phyloP scores from a whole-genome alignment of 1,140 invertebrate genomes.

The Diorhabda elongata region DNA sequence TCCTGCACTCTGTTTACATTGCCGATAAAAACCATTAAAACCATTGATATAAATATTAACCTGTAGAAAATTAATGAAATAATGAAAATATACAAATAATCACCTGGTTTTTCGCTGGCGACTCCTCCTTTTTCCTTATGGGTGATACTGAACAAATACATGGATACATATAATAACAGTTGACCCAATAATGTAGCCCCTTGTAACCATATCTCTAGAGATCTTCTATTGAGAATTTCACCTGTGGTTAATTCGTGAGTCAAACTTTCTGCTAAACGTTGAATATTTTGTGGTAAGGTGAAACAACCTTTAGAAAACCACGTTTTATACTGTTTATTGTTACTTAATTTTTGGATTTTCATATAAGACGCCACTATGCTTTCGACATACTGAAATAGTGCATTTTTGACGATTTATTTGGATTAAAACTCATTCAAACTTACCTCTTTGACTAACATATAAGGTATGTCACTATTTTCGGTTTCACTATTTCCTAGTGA shows the following conservation, averaged over 20 bases:
- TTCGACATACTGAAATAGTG: conserved; percentile 52
- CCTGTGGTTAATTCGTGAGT: conserved; percentile 40
- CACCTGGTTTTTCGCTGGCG: conserved; percentile 19
- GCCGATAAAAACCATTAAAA: no score
- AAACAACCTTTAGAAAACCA: conserved; percentile 44
- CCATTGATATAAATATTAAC: no score
- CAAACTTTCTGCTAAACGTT: conserved; percentile 45
- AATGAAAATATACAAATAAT: background rate
- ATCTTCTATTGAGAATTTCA: conserved; percentile 35
- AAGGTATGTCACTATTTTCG: conserved; percentile 52
- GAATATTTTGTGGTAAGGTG: conserved; percentile 43
- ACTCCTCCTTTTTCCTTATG: conserved; percentile 37
- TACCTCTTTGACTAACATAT: conserved; percentile 57
- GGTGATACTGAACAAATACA: conserved; percentile 45
- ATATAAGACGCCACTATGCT: conserved; percentile 57
- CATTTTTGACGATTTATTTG: background rate
- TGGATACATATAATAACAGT: conserved; percentile 44
- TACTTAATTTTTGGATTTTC: conserved; percentile 52
- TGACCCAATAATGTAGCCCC: conserved; percentile 42
- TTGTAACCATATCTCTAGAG: conserved; percentile 44
- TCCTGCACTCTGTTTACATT: no score
- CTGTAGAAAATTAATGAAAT: no score
- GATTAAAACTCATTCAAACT: background rate
- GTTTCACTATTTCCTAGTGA: conserved; percentile 53
- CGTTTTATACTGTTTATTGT: conserved; percentile 44